Conservation (phyloP, 2,888 invertebrate genomes). For the Leucophora obtusa region DNA sequence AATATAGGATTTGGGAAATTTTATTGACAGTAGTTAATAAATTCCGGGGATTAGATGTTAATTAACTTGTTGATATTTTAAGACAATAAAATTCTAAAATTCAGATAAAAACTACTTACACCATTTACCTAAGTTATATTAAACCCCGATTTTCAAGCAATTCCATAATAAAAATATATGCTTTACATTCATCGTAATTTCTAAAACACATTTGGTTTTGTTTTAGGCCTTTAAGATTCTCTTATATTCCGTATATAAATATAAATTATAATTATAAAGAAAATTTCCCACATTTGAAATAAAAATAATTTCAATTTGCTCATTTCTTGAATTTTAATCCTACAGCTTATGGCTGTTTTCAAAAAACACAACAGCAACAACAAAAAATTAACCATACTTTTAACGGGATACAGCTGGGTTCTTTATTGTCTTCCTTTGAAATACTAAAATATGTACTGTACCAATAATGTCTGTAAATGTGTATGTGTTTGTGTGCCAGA, state of each 20-base stretch:
- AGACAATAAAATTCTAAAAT: no score
- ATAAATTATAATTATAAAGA: neutral
- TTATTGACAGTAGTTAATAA: no score
- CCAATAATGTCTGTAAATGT: constrained; percentile 5
- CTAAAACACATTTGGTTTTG: no score
- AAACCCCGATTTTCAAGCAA: no score
- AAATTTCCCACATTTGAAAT: neutral
- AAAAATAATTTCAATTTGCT: constrained; percentile 60
- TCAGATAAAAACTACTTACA: no score
- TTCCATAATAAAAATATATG: no score
- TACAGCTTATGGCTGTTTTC: constrained; percentile 51
- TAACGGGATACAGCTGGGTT: constrained; percentile 63
- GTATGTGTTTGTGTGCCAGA: constrained; percentile 37
- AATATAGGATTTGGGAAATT: no score
- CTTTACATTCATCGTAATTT: no score
- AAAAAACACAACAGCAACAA: constrained; percentile 26
- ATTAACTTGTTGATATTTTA: no score
- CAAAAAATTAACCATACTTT: constrained; percentile 49
- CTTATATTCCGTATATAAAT: neutral
- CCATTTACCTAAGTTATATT: no score
- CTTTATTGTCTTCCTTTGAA: constrained; percentile 34
- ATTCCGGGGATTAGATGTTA: no score
- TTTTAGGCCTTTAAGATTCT: neutral
- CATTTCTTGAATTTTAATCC: constrained; percentile 63
- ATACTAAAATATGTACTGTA: neutral